Evolutionary conservation across 2,113 vertebrate genomes (phyloP).

Genomic region (Chascanopsetta lugubris): DNA sequence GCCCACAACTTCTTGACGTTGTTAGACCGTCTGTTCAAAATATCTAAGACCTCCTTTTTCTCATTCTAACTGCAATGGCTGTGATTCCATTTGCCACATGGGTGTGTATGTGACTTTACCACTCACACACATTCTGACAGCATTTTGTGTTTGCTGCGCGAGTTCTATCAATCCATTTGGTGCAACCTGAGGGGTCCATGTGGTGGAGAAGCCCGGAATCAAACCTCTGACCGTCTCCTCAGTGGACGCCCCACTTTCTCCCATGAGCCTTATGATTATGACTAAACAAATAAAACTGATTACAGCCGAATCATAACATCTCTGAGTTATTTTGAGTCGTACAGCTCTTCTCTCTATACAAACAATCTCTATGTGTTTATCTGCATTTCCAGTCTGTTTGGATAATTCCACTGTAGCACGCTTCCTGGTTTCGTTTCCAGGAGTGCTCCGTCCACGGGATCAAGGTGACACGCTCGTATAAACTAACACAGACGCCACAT

Average conservation of each 20-base stretch:
- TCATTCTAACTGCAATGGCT: too few species aligned
- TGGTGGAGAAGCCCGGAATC: background rate
- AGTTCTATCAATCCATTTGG: too few species aligned
- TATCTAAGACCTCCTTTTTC: too few species aligned
- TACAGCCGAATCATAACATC: background rate
- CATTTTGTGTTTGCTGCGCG: too few species aligned
- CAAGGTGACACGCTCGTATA: constrained; percentile 1
- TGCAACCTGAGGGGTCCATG: background rate
- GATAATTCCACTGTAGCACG: background rate
- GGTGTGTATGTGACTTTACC: too few species aligned
- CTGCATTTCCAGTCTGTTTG: constrained; percentile 7
- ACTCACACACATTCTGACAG: too few species aligned
- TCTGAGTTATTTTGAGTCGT: background rate
- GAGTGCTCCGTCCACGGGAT: background rate
- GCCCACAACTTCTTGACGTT: too few species aligned
- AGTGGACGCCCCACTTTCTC: too few species aligned
- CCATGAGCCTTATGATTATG: background rate
- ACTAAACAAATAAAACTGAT: background rate
- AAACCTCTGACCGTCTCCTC: background rate
- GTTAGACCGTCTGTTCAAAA: too few species aligned
- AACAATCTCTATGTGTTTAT: background rate
- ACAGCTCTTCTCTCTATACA: background rate
- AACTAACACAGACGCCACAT: constrained; percentile 18
- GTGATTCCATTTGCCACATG: too few species aligned
- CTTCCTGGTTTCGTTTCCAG: constrained; percentile 1